These are phyloP conservation scores for Neotoxoptera formosana DNA, from an alignment of 1,140 invertebrate species.

Conservation along the genomic window DNA sequence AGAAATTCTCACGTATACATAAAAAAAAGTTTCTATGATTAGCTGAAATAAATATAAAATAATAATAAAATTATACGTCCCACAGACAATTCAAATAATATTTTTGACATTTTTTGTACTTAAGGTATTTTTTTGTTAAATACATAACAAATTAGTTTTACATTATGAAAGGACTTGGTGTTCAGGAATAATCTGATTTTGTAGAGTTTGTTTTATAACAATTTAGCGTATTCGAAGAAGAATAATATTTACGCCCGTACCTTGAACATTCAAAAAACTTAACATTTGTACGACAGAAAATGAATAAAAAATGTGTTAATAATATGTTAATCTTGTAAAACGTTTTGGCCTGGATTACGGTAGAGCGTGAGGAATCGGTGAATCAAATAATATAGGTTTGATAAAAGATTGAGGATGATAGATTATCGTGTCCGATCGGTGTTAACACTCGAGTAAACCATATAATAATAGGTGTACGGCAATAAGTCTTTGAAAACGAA, in stretches of 20 bases:
- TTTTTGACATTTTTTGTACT: neutral
- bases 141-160: neutral
- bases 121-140: neutral
- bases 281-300: neutral
- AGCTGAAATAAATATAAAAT: neutral
- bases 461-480: neutral
- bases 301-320: neutral
- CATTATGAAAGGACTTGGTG: neutral
- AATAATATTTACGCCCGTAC: neutral
- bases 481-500: neutral
- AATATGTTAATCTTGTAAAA: neutral
- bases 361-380: neutral
- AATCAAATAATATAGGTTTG: neutral
- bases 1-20: neutral
- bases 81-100: neutral
- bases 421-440: neutral
- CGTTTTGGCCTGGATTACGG: neutral
- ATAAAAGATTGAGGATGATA: neutral
- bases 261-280: neutral
- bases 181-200: neutral
- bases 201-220: neutral
- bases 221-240: neutral
- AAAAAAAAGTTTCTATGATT: neutral
- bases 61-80: neutral
- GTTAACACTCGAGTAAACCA: conserved; percentile 11